Evolutionary conservation across 2,797 vertebrate species (phyloP), one percentile per base, ranked within the genome.

Genomic region (Borostomias antarcticus): DNA sequence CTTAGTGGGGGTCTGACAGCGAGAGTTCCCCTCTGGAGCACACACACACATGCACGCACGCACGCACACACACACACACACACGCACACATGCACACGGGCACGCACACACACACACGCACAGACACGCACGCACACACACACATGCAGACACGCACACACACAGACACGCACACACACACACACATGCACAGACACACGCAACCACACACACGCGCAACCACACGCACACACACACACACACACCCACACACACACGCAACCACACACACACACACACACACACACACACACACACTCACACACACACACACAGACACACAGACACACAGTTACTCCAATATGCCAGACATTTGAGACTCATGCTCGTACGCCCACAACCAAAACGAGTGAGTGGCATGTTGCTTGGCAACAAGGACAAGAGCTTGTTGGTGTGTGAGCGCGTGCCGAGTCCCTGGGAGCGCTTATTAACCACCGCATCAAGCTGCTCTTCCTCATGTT

Each of bases 1-100:
- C 84, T 96, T 97, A 54, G 94, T 97, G 68, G 98, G 98, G 0
- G 96, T 99, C 86, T 96, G 96, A 85, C 95, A 95, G 60, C 95
- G 94, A 0, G 98, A 99, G 86, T 98, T 98, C 26, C 93, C 95
- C 87, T 98, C 97, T 97, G 81, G 61, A 60, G 73, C 33, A 73
- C 47, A 65, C 33, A 76, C 35, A 81, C 48, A 66, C 52, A 70
- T 37, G 69, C 19, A 58, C 40, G 51, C 30, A 67, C 52, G 68
- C 37, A 28, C 9, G 65, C 62, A 23, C 21, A 45, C 19, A 63
- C 63, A 58, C 40, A 47, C 2, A 59, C 37, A 29, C 0, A 62
- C 53, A 56, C 33, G 8, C 4, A 48, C 43, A 19, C 58, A n/a
- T 3, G 26, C 2, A 60, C 32, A 58, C n/a, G 35, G 8, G 35